Evolutionary conservation across 2,888 invertebrate genomes (phyloP), one percentile per base, ranked within the genome.

Genomic region (Eudemis profundana): DNA sequence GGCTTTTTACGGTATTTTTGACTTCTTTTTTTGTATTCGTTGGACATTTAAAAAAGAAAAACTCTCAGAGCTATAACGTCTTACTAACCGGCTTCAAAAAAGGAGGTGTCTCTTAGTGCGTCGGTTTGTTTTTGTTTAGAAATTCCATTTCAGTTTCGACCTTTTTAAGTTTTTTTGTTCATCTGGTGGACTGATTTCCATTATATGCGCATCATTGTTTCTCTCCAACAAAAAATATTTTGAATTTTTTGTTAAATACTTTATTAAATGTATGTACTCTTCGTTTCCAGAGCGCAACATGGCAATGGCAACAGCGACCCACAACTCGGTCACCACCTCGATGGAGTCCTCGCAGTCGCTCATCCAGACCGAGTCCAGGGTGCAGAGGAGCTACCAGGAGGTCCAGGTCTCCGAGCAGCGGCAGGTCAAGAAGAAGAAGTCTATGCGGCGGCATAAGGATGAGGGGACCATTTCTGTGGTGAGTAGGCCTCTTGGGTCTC

Each of bases 381-480:
- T 89, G 38, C 85, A 86, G 76, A 79, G 85, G 68, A 85, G 77
- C 69, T 90, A 86, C 84, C 88, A 90, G 72, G 90, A 89, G 76
- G 82, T 78, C 68, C 82, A 83, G 71, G 81, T 83, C 66, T 74
- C 82, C 27, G 87, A 88, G 69, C 79, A 82, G 68, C 68, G 86
- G 54, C 83, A 87, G 73, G 78, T 91, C 59, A 90, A 91, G 78
- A 92, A 92, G 82, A 93, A 90, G 78, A 89, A 93, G 77, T 89
- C 91, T 5, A 89, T 86, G 75, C 74, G 86, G 61, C 77, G 90
- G 73, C 87, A 91, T 71, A 93, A 93, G 78, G 93, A 93, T 57
- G 93, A 93, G 64, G 93, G 93, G 23, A 85, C 89, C 47, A 91
- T 93, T 70, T 93, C 93, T 42, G 93, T 93, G 75, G 93, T 93